Evolutionary conservation across 1,140 invertebrate genomes (phyloP).

Genomic region (Megalopta genalis): DNA sequence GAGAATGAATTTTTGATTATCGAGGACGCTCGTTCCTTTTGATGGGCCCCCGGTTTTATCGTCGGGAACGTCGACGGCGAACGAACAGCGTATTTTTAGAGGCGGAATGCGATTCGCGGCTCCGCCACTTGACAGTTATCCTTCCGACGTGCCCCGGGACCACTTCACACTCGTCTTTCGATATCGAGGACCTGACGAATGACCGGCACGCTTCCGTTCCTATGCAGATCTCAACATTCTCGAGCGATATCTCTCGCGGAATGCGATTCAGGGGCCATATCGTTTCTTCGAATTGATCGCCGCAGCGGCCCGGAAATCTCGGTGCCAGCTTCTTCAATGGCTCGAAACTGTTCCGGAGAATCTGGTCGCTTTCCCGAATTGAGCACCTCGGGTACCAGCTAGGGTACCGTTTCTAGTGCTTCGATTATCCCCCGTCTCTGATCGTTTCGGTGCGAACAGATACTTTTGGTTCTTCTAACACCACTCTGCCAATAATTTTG

Average conservation of each 20-base stretch:
- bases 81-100: conserved; percentile 20
- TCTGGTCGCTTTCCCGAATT: background rate
- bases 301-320: too few relatives aligned
- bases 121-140: conserved; percentile 30
- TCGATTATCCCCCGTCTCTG: too few relatives aligned
- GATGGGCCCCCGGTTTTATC: conserved; percentile 5
- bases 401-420: too few relatives aligned
- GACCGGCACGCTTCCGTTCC: conserved; percentile 15
- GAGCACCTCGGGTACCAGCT: background rate
- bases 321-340: background rate
- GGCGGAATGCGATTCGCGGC: conserved; percentile 16
- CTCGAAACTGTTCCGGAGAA: background rate
- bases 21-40: background rate
- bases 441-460: too few relatives aligned
- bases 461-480: too few relatives aligned
- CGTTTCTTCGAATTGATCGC: too few relatives aligned
- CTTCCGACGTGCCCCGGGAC: conserved; percentile 28
- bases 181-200: conserved; percentile 29
- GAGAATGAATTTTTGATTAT: conserved; percentile 5
- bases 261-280: too few relatives aligned
- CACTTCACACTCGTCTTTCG: conserved; percentile 25
- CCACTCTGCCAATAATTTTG: too few relatives aligned
- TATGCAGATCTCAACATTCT: background rate
- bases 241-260: too few relatives aligned
- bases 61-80: conserved; percentile 7